These are phyloP conservation scores for Etheostoma nigrum DNA, from an alignment of 2,797 vertebrate species.

Conservation along the genomic window DNA sequence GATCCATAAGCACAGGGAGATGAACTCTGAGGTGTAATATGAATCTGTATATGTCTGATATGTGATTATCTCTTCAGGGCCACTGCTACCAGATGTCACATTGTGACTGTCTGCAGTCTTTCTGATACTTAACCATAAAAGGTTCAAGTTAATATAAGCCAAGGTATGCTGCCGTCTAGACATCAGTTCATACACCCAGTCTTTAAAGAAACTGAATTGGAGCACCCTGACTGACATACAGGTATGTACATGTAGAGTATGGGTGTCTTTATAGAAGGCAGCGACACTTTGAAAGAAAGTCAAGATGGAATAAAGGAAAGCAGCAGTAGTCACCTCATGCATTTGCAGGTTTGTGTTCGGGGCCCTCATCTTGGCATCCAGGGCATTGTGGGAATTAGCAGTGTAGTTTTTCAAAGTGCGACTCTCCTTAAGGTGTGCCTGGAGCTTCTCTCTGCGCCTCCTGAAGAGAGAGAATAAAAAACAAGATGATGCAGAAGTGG, in stretches of 20 bases:
- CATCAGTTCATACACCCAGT: background rate
- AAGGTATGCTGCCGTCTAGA: background rate
- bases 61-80: constrained; percentile 14
- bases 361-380: constrained; percentile 68
- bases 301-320: background rate
- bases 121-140: background rate
- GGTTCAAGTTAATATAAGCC: background rate
- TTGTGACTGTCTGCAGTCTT: background rate
- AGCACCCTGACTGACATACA: background rate
- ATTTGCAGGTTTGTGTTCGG: constrained; percentile 75
- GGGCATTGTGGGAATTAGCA: constrained; percentile 57
- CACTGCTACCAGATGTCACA: background rate
- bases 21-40: constrained; percentile 12
- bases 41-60: constrained; percentile 4
- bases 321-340: constrained; percentile 75
- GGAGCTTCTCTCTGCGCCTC: constrained; percentile 85
- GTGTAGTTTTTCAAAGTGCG: constrained; percentile 83
- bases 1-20: constrained; percentile 23
- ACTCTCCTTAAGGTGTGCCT: constrained; percentile 85
- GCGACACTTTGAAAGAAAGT: background rate
- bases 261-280: background rate
- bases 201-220: background rate
- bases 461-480: constrained; percentile 51
- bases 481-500: background rate
- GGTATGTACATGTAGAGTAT: background rate